Percentiles rank a stretch among this genome's conserved stretches.
phyloP scores from a whole-genome alignment of 2,113 vertebrate genomes.

The Sapajus apella region DNA sequence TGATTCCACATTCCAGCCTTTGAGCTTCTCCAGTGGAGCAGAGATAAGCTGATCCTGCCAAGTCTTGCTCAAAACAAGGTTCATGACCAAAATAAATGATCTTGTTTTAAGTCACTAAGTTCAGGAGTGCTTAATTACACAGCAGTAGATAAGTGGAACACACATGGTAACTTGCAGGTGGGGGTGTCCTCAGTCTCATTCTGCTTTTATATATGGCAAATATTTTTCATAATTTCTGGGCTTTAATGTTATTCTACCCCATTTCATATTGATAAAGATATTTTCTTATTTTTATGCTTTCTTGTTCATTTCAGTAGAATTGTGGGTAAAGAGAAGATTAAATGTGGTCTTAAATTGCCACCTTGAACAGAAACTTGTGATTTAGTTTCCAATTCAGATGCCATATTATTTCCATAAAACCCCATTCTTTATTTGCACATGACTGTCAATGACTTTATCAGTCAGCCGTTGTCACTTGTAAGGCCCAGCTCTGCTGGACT shows the following conservation, averaged over 20 bases:
- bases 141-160: neutral
- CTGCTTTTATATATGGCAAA: neutral
- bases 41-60: neutral
- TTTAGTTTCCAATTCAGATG: neutral
- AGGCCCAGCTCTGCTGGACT: neutral
- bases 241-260: neutral
- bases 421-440: neutral
- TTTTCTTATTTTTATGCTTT: neutral
- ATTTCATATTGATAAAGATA: neutral
- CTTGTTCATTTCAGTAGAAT: neutral
- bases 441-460: neutral
- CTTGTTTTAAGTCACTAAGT: neutral
- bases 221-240: neutral
- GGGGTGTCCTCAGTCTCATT: neutral
- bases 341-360: neutral
- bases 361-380: neutral
- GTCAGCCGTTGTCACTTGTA: neutral
- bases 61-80: neutral
- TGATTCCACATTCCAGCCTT: neutral
- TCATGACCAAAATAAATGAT: neutral
- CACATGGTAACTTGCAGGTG: neutral
- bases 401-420: neutral
- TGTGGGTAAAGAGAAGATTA: neutral
- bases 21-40: too few relatives aligned
- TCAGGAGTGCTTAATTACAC: neutral